Percentiles rank a stretch among this genome's conserved stretches.
Conservation (phyloP, 2,888 invertebrate species). For the Cerastis leucographa region DNA sequence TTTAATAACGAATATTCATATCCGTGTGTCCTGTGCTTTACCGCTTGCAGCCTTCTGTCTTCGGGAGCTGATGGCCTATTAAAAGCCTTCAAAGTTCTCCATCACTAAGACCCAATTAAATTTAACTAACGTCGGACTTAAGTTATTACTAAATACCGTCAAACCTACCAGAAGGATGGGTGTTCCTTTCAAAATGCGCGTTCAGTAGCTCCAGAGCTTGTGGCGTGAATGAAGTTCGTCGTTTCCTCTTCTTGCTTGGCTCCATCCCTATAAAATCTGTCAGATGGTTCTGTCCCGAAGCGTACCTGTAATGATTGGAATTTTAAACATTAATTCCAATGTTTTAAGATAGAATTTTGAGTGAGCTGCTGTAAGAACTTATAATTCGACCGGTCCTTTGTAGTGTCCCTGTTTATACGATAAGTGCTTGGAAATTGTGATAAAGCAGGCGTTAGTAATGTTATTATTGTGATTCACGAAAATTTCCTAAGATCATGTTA, state of each 20-base stretch:
- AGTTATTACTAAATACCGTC: not conserved
- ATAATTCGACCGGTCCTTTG: conserved; percentile 52
- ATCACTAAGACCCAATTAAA: conserved; percentile 26
- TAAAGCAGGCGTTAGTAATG: conserved; percentile 40
- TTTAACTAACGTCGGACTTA: not conserved
- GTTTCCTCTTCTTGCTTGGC: conserved; percentile 98
- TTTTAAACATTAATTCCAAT: conserved; percentile 56
- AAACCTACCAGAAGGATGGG: conserved; percentile 97
- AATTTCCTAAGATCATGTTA: conserved; percentile 8
- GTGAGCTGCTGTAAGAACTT: conserved; percentile 55
- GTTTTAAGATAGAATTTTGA: conserved; percentile 31
- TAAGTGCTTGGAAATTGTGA: conserved; percentile 35
- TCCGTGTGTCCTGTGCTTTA: not conserved
- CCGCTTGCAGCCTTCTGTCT: too few species aligned
- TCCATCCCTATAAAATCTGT: conserved; percentile 99
- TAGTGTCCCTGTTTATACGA: conserved; percentile 36
- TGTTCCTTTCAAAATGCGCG: conserved; percentile 98
- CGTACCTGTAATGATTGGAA: conserved; percentile 93
- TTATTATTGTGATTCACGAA: conserved; percentile 16
- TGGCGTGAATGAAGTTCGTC: conserved; percentile 99
- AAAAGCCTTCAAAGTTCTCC: not conserved
- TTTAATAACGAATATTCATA: not conserved
- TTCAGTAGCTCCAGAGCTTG: conserved; percentile 98
- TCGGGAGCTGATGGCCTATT: not conserved
- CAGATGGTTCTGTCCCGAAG: conserved; percentile 97